Evolutionary conservation across 2,888 invertebrate genomes (phyloP), one percentile per base, ranked within the genome.

Genomic region (Eristalis pertinax): DNA sequence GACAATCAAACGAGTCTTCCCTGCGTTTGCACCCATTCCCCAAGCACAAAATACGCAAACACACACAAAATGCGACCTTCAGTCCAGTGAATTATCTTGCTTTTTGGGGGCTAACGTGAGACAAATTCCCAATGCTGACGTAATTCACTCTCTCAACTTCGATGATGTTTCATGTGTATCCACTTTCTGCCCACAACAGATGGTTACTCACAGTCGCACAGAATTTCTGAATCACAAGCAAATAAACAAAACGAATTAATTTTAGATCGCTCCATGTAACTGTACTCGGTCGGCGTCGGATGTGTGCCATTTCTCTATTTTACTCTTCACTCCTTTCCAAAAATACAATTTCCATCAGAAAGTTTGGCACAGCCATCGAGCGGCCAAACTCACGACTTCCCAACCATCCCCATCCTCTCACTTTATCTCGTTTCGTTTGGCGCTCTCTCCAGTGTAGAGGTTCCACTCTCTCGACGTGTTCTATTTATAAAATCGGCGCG

Each of bases 271-370:
- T 73, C 63, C 65, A 22, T 75, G 69, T 69, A 58, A 69, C 41
- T 32, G 19, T 68, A 43, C 43, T 60, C 60, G n/a, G n/a, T n/a
- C n/a, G n/a, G n/a, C n/a, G n/a, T n/a, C n/a, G 60, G 63, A 70
- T 76, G 60, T 82, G 76, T 81, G 82, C 35, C 50, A 82, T 32
- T 58, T 70, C 5, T 62, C 24, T 56, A 60, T 70, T 50, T 50
- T 19, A 50, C n/a, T 50, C 43, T n/a, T 15, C 29, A 29, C 60
- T 43, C 43, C 24, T 79, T 79, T 79, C 79, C 72, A 67, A 79
- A 79, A 79, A 79, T 69, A 79, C 69, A 67, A n/a, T 72, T 65
- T 72, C 70, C 65, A 74, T 75, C 65, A 19, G 50, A 69, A 38
- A 64, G 64, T 32, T 43, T 56, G 62, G 41, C 50, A 24, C 65